Base-by-base conservation (phyloP, 2,888 invertebrate species). In the Rhamphomyia laevipes region DNA sequence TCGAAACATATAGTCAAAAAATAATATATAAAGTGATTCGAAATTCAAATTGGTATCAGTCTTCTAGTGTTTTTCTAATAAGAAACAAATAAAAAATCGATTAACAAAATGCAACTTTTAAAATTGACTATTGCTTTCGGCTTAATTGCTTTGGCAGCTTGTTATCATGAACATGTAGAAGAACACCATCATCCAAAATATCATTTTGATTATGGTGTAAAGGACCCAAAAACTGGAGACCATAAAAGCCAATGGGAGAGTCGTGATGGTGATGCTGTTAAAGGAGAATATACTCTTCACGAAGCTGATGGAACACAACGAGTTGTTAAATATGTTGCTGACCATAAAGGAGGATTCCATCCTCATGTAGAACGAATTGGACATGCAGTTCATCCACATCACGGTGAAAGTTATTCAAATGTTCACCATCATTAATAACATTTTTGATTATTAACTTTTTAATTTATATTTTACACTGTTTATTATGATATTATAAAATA, bases 211-310 rank as follows among this genome's bases (percentile, higher is more conserved):
- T 67, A 66, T 53, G 65, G 64, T n/a, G 67, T 67, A n/a, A 59
- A 63, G 27, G 66, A 66, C 47, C 60, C 61, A 4, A 64, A 66
- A 38, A 67, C 66, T 23, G 66, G 66, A 15, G 67, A 67, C 48
- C 61, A 64, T 47, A 66, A 67, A 49, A 60, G 63, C 46, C 65
- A 64, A 48, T 60, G 63, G 54, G 72, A 72, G 57, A 65, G 65
- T 52, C 61, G 72, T 23, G 67, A 71, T 52, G 72, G 72, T 2
- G 70, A 72, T 54, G 55, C 60, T 43, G 72, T 72, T 9, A 71
- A 71, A 53, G 40, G 40, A 27, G 23, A 27, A 27, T 27, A 27
- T 27, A 27, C 23, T 27, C 23, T 27, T 27, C 23, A 27, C 23
- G 64, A 65, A 58, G 61, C 65, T 23, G 65, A 67, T 50, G 65